Conservation (phyloP, 2,888 invertebrate genomes). For the Cheilosia grossa region DNA sequence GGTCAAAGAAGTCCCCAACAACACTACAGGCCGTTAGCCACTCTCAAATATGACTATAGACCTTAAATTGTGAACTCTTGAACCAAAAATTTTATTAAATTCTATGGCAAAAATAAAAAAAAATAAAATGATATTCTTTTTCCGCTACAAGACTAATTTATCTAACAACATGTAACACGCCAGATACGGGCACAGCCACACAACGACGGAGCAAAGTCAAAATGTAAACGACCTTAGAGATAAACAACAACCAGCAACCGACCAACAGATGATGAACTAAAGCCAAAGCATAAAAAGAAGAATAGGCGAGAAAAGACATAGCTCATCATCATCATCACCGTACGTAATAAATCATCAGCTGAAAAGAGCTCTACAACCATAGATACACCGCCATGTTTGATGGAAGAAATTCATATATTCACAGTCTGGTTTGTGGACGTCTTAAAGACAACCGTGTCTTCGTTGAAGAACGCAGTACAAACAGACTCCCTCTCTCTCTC, state of each 20-base stretch:
- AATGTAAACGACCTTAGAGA: conserved; percentile 73
- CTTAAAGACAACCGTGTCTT: conserved; percentile 30
- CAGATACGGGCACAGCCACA: neutral
- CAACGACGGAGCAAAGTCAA: conserved; percentile 27
- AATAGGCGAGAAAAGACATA: conserved; percentile 39
- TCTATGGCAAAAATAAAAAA: neutral
- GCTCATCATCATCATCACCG: conserved; percentile 32
- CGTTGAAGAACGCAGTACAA: conserved; percentile 34
- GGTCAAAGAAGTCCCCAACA: conserved; percentile 17
- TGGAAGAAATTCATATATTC: conserved; percentile 11
- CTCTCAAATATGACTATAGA: conserved; percentile 21
- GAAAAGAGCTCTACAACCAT: conserved; percentile 28
- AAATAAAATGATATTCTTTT: neutral
- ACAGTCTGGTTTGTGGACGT: conserved; percentile 44
- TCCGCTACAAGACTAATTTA: conserved; percentile 28
- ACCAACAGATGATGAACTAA: conserved; percentile 56
- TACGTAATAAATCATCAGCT: conserved; percentile 72
- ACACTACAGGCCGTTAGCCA: conserved; percentile 11
- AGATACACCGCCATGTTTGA: conserved; percentile 35
- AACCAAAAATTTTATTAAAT: conserved; percentile 23
- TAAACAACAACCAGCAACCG: conserved; percentile 64
- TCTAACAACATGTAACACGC: conserved; percentile 45
- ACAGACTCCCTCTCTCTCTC: conserved; percentile 26
- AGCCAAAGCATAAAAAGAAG: neutral
- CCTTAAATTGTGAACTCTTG: conserved; percentile 24